Percentiles rank a stretch among this genome's conserved stretches.
Evolutionary conservation across 2,888 invertebrate genomes (phyloP).

Genomic region (Orthosia gothica): DNA sequence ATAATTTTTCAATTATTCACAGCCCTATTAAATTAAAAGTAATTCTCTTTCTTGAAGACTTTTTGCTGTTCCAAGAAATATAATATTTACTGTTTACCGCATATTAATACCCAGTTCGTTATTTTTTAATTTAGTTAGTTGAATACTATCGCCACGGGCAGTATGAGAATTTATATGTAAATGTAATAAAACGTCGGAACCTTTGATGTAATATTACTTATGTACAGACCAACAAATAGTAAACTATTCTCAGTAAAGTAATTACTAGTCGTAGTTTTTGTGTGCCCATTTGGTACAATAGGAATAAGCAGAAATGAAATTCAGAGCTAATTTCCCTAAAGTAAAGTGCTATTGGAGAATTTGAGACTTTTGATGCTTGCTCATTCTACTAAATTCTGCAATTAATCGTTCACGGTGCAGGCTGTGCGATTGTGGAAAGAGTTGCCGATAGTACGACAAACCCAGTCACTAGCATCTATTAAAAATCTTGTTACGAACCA

Average conservation of each 20-base stretch:
- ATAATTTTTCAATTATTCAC: conserved; percentile 48
- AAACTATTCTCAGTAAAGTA: conserved; percentile 2
- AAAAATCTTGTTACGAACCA: no score
- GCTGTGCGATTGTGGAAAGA: no score
- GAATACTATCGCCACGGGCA: conserved; percentile 7
- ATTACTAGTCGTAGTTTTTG: conserved; percentile 11
- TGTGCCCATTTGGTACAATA: neutral
- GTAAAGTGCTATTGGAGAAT: neutral
- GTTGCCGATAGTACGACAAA: no score
- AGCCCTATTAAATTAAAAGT: conserved; percentile 22
- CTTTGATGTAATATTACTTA: conserved; percentile 18
- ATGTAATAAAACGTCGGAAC: neutral
- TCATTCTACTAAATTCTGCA: no score
- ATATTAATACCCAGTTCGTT: conserved; percentile 4
- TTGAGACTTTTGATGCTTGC: no score
- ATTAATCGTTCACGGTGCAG: no score
- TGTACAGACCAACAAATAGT: conserved; percentile 14
- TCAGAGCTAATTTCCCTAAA: neutral
- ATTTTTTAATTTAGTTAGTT: conserved; percentile 3
- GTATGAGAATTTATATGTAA: conserved; percentile 12
- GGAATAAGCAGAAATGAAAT: neutral
- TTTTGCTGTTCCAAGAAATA: conserved; percentile 16
- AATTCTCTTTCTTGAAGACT: neutral
- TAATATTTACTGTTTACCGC: neutral
- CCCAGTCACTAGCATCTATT: no score